Evolutionary conservation across 2,888 invertebrate genomes (phyloP).

Genomic region (Microplitis manilae): DNA sequence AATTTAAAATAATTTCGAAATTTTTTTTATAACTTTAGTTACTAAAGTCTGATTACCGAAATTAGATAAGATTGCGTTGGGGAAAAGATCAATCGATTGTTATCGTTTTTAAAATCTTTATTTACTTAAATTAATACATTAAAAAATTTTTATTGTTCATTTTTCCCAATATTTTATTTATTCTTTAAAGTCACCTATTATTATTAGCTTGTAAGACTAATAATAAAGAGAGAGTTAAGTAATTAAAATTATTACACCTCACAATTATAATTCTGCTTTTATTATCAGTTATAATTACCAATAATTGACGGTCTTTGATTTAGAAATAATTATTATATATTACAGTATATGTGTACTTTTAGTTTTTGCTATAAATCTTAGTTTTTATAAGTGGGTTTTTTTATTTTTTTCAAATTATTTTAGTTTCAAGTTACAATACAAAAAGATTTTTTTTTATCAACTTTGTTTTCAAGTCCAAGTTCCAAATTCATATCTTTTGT

Average conservation of each 20-base stretch:
- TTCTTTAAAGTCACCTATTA: background rate
- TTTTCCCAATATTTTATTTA: background rate
- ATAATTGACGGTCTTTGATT: background rate
- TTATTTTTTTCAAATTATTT: background rate
- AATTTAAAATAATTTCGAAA: background rate
- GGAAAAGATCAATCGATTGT: background rate
- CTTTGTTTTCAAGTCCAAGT: background rate
- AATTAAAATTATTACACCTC: background rate
- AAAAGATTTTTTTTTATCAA: background rate
- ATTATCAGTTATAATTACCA: background rate
- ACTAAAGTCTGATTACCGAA: constrained; percentile 3
- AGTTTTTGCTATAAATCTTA: too few species aligned
- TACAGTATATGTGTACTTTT: too few species aligned
- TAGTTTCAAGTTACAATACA: background rate
- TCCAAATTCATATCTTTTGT: background rate
- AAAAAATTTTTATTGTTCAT: background rate
- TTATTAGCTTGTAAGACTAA: background rate
- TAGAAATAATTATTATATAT: background rate
- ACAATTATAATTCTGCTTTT: background rate
- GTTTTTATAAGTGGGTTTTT: background rate
- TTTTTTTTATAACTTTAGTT: background rate
- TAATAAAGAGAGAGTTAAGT: background rate
- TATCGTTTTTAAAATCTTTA: background rate
- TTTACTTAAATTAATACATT: background rate
- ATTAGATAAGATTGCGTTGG: constrained; percentile 1